phyloP scores from a whole-genome alignment of 1,140 invertebrate species.

The Myzus persicae region DNA sequence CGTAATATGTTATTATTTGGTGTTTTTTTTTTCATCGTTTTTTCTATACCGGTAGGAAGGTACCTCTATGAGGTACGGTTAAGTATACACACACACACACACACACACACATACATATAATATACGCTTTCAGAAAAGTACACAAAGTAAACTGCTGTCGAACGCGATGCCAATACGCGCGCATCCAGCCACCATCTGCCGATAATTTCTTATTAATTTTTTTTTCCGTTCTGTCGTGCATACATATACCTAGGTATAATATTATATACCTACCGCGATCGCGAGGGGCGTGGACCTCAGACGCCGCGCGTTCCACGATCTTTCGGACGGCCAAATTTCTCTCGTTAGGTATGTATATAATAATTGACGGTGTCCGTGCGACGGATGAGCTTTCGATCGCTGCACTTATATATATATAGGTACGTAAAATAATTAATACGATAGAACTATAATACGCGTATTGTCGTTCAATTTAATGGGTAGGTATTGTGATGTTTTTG shows the following conservation, averaged over 20 bases:
- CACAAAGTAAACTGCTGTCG: slow-evolving; percentile 57
- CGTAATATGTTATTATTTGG: slow-evolving; percentile 46
- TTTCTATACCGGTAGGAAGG: neutral
- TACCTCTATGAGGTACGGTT: neutral
- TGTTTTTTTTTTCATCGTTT: neutral
- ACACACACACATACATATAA: neutral
- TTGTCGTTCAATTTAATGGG: no score
- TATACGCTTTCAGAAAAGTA: slow-evolving; percentile 42
- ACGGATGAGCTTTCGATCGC: neutral
- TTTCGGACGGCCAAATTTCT: slow-evolving; percentile 11
- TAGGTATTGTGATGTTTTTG: neutral
- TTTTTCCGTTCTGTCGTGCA: neutral
- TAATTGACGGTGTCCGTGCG: neutral
- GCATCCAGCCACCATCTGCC: slow-evolving; percentile 47
- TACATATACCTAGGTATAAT: neutral
- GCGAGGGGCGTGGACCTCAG: slow-evolving; percentile 22
- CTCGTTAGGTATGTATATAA: neutral
- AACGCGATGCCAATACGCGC: slow-evolving; percentile 14
- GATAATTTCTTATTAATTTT: slow-evolving; percentile 45
- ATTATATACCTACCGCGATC: no score
- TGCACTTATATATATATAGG: neutral
- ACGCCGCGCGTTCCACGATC: neutral
- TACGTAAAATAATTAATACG: slow-evolving; percentile 8
- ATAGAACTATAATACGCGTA: neutral
- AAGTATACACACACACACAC: neutral